Base-by-base conservation (phyloP, 2,888 invertebrate species). In the Agonopterix alstromeriana region DNA sequence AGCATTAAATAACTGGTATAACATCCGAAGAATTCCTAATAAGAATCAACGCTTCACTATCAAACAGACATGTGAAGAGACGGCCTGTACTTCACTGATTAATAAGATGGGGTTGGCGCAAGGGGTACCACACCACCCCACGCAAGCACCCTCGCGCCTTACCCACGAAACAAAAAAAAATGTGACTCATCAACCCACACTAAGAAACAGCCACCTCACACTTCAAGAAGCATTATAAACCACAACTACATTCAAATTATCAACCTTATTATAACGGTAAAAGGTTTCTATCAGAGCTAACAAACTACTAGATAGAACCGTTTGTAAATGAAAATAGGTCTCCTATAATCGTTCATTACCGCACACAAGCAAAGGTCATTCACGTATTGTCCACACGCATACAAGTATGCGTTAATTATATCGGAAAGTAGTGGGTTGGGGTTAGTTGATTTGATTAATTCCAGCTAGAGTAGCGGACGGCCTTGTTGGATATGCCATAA, bases 151-250 rank as follows among this genome's bases (percentile, higher is more conserved):
- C 85, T 72, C 76, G 77, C 84, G 83, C 84, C 84, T 83, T 84
- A 86, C 88, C 87, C 88, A 86, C 88, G 80, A 87, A 88, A 89
- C 89, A 89, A 89, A 88, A 88, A 78, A 88, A 89, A 89, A 89
- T 89, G 89, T 89, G 89, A 89, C 89, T 89, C 89, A 89, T 89
- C 89, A 89, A 89, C 86, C 64, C 84, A 86, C 84, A 86, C 86
- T 58, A 75, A 76, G 77, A 73, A 75, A 77, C 70, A 75, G 73
- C 36, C 73, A 68, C 73, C 73, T 65, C 70, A 73, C 76, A 77
- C 70, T 54, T 64, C 69, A 65, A 60, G 77, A 70, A 62, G 71
- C 58, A 66, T 62, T 68, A 70, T 68, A 74, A 69, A 66, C 67
- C 61, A 60, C 60, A 59, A 55, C 52, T 58, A 57, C 65, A 77